A percentile compares a stretch with the other conserved stretches of the same genome.
Evolutionary conservation across 2,113 vertebrate species (phyloP).

Genomic region (Delphinapterus leucas): DNA sequence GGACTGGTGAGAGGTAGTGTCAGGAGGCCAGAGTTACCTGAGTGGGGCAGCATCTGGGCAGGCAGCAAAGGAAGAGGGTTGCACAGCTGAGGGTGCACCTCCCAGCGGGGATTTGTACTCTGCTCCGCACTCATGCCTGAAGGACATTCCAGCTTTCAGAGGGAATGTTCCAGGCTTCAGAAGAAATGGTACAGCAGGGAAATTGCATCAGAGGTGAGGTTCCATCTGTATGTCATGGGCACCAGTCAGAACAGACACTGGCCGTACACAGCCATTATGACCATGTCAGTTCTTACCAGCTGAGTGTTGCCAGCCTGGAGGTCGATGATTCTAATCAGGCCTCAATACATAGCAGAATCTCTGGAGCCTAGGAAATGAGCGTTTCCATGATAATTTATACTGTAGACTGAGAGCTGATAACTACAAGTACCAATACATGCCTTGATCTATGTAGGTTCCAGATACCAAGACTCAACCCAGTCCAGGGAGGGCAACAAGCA

Average conservation of each 20-base stretch:
- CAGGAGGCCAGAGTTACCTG: not conserved
- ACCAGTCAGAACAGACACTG: not conserved
- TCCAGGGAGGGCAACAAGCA: not conserved
- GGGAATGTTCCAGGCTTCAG: not conserved
- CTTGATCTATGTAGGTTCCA: not conserved
- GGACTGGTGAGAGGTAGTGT: not conserved
- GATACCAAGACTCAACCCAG: not conserved
- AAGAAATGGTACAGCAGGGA: not conserved
- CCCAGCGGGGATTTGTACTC: not conserved
- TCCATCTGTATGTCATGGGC: not conserved
- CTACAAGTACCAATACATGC: not conserved
- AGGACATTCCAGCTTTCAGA: not conserved
- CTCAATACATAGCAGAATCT: too few relatives aligned
- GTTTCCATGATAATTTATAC: not conserved
- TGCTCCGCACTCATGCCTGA: not conserved
- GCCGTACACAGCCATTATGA: not conserved
- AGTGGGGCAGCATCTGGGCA: not conserved
- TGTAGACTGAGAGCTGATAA: not conserved
- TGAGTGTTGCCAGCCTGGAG: not conserved
- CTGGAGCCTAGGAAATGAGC: not conserved
- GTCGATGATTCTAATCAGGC: not conserved
- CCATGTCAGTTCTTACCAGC: not conserved
- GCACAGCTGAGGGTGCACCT: accelerated
- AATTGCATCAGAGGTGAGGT: not conserved
- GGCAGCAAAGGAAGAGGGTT: not conserved